Conservation (phyloP, 2,888 invertebrate species). For the Yponomeuta evonymella region DNA sequence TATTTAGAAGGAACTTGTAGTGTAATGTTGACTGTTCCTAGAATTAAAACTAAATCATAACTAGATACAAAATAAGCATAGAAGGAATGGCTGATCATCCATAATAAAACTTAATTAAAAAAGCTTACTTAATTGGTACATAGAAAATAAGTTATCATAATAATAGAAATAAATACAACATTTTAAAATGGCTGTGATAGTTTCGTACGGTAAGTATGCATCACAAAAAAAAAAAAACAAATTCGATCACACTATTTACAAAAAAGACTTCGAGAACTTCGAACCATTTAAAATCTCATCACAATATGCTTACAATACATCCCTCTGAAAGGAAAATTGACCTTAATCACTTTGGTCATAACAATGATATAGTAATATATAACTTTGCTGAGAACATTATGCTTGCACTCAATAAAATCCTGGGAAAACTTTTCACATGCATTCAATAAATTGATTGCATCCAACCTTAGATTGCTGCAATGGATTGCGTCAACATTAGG, state of each 20-base stretch:
- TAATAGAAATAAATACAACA: neutral
- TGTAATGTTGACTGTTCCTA: slow-evolving; percentile 12
- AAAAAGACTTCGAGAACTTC: neutral
- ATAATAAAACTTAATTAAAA: neutral
- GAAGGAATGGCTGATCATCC: slow-evolving; percentile 9
- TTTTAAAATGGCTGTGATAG: slow-evolving; percentile 5
- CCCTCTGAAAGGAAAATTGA: neutral
- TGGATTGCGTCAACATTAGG: no score
- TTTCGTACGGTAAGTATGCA: neutral
- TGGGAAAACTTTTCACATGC: neutral
- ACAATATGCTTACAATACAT: neutral
- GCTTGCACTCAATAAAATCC: neutral
- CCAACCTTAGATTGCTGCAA: no score
- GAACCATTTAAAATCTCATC: neutral
- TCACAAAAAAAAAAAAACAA: neutral
- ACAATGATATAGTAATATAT: neutral
- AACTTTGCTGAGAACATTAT: neutral
- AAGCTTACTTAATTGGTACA: neutral
- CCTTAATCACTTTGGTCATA: neutral
- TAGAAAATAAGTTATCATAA: slow-evolving; percentile 4
- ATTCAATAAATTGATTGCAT: no score
- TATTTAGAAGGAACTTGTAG: slow-evolving; percentile 11
- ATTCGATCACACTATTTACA: neutral
- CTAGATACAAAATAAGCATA: neutral
- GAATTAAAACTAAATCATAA: neutral